Conservation (phyloP, 1,140 invertebrate species). For the Heliconius melpomene region DNA sequence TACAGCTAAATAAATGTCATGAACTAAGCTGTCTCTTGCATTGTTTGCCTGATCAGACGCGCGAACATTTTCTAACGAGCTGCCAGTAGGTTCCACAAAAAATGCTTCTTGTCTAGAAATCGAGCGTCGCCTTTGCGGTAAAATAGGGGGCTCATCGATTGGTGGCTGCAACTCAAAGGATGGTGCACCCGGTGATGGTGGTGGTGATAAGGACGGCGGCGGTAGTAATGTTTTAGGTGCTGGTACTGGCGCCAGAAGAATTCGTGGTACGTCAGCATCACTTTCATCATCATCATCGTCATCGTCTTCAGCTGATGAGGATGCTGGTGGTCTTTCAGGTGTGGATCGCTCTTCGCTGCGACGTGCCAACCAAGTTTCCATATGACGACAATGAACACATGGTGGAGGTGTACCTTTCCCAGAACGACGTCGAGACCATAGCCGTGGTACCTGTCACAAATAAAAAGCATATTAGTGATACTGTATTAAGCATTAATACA, state of each 20-base stretch:
- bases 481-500: too few relatives aligned
- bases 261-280: slow-evolving; percentile 75
- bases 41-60: slow-evolving; percentile 81
- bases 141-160: slow-evolving; percentile 68
- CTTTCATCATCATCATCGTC: slow-evolving; percentile 82
- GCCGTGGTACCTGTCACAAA: slow-evolving; percentile 81
- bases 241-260: slow-evolving; percentile 87
- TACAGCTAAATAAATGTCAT: slow-evolving; percentile 91
- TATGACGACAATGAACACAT: slow-evolving; percentile 85
- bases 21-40: slow-evolving; percentile 80
- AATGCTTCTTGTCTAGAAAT: slow-evolving; percentile 90
- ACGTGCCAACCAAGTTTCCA: slow-evolving; percentile 83
- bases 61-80: slow-evolving; percentile 84
- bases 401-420: slow-evolving; percentile 83
- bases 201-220: slow-evolving; percentile 78
- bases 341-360: slow-evolving; percentile 78
- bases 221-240: slow-evolving; percentile 69
- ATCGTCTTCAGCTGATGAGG: slow-evolving; percentile 80
- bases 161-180: slow-evolving; percentile 81
- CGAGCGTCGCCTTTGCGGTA: slow-evolving; percentile 82
- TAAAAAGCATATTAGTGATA: not conserved
- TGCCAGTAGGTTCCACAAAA: slow-evolving; percentile 86
- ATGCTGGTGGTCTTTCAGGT: slow-evolving; percentile 74
- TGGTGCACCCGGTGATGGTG: slow-evolving; percentile 79
- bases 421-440: slow-evolving; percentile 84